Conservation (phyloP, 2,113 vertebrate species). For the Proteles cristata region DNA sequence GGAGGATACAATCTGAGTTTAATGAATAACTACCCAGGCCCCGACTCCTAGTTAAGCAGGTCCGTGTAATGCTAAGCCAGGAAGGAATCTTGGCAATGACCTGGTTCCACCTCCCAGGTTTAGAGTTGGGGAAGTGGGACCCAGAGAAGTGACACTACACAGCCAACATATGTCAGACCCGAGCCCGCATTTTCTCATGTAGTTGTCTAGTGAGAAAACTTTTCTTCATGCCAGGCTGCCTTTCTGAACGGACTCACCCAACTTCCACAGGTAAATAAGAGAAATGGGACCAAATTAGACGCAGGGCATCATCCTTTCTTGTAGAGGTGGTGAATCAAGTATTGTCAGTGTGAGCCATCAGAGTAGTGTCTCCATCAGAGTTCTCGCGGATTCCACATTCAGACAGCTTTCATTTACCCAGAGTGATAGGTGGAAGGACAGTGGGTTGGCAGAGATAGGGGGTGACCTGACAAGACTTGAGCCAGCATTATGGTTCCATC, state of each 20-base stretch:
- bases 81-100: neutral
- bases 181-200: neutral
- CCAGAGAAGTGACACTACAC: neutral
- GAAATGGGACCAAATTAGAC: neutral
- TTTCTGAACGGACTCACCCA: neutral
- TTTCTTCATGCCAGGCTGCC: neutral
- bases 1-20: slow-evolving; percentile 29
- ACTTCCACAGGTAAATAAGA: neutral
- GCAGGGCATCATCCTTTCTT: neutral
- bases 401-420: neutral
- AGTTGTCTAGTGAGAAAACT: neutral
- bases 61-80: neutral
- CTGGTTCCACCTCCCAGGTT: neutral
- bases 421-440: neutral
- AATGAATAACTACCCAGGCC: slow-evolving; percentile 33
- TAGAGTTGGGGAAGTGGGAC: neutral
- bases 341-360: neutral
- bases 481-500: neutral
- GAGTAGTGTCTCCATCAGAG: neutral
- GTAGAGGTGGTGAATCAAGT: neutral
- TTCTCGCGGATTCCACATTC: neutral
- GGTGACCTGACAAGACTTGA: neutral
- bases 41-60: slow-evolving; percentile 8
- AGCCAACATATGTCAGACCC: neutral
- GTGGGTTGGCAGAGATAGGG: neutral